Evolutionary conservation across 2,113 vertebrate genomes (phyloP).

Genomic region (Carlito syrichta): DNA sequence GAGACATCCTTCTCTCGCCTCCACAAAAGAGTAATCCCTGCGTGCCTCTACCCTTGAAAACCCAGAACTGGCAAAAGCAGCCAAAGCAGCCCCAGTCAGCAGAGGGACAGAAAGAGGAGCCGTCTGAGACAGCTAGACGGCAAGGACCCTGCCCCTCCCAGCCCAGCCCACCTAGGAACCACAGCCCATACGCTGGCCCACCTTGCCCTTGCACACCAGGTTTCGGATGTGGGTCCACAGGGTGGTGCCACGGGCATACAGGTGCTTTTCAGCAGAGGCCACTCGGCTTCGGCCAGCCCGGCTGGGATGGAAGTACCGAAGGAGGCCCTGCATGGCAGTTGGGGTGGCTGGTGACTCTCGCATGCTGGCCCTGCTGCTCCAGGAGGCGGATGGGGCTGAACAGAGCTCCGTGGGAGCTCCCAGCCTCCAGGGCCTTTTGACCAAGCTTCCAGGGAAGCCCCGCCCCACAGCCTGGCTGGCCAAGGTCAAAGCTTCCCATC

Average conservation of each 20-base stretch:
- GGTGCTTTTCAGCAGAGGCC: not conserved
- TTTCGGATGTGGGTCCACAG: constrained; percentile 71
- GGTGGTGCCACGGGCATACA: not conserved
- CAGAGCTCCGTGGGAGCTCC: not conserved
- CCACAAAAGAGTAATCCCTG: fast-evolving
- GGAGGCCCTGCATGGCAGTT: constrained; percentile 64
- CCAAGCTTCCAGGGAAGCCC: not conserved
- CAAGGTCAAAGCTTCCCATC: constrained; percentile 38
- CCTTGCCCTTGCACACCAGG: constrained; percentile 75
- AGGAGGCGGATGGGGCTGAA: not conserved
- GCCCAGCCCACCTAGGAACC: not conserved
- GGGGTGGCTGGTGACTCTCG: constrained; percentile 51
- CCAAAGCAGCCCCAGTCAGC: not conserved
- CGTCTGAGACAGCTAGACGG: fast-evolving
- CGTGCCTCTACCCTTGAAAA: not conserved
- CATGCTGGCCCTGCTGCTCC: constrained; percentile 37
- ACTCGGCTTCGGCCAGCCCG: constrained; percentile 34
- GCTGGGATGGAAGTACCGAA: constrained; percentile 69
- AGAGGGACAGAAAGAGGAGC: not conserved
- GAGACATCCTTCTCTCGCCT: not conserved
- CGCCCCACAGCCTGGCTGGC: not conserved
- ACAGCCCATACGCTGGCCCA: constrained; percentile 29
- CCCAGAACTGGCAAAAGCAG: not conserved
- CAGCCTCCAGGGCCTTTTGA: not conserved
- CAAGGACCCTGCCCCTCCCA: not conserved